Evolutionary conservation across 2,888 invertebrate genomes (phyloP).

Genomic region (Heliothis peltigera): DNA sequence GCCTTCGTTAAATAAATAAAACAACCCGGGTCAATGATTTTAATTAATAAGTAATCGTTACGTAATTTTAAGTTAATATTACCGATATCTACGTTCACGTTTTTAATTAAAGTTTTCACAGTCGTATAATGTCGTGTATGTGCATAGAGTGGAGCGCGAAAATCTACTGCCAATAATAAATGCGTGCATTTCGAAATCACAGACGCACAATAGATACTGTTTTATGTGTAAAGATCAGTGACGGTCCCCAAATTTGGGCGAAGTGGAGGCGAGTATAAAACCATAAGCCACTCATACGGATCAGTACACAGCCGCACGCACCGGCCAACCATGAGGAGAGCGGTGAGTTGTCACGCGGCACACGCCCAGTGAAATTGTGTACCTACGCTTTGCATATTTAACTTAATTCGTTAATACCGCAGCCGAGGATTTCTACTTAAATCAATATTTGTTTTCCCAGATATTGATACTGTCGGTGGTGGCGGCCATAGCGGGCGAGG

Average conservation of each 20-base stretch:
- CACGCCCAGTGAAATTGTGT: constrained; percentile 76
- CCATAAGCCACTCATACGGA: constrained; percentile 64
- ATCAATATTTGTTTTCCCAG: constrained; percentile 69
- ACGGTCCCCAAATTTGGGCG: constrained; percentile 60
- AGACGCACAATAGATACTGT: constrained; percentile 55
- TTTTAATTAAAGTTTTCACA: constrained; percentile 4
- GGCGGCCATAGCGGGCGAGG: constrained; percentile 79
- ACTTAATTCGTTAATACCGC: constrained; percentile 55
- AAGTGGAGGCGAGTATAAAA: constrained; percentile 85
- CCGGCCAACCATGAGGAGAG: constrained; percentile 80
- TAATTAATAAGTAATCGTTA: neutral
- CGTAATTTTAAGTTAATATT: constrained; percentile 2
- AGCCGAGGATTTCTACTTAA: constrained; percentile 52
- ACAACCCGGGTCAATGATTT: neutral
- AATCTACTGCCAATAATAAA: constrained; percentile 39
- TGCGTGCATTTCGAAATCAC: constrained; percentile 56
- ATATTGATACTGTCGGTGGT: constrained; percentile 79
- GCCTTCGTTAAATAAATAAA: neutral
- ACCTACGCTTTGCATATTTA: constrained; percentile 64
- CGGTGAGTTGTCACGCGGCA: constrained; percentile 79
- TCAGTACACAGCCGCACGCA: constrained; percentile 76
- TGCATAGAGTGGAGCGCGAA: neutral
- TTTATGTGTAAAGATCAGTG: constrained; percentile 55
- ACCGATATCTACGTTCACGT: constrained; percentile 2
- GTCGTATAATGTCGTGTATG: neutral